Evolutionary conservation across 2,113 vertebrate genomes (phyloP), one percentile per base, ranked within the genome.

Genomic region (Gasterosteus nipponicus): DNA sequence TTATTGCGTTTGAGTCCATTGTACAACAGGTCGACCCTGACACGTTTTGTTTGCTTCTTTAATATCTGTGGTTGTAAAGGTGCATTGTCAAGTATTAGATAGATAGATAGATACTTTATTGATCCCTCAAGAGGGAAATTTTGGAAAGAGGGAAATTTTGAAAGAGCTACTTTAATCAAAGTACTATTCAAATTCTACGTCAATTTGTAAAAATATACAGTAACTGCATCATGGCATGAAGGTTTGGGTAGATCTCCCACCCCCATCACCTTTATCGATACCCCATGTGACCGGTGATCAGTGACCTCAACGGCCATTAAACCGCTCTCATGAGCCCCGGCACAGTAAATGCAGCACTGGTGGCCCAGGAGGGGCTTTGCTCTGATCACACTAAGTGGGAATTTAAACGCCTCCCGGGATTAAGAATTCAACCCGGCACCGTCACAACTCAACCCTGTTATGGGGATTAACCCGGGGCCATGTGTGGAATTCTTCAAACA

Each of bases 371-470:
- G 79, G 73, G 81, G 83, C 84, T 91, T 88, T 86, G 79, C 87
- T 75, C 63, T 65, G 90, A 90, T 92, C 91, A 85, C 86, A 89
- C 80, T 76, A 79, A 87, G 84, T 84, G 86, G 81, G 88, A 92
- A 90, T 62, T 83, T 89, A 93, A 89, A 88, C 49, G 84, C 71
- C 85, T 87, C 84, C 80, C 78, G 81, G 90, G 93, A 92, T 93
- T 93, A 91, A 83, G 86, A 84, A 80, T 82, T 80, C 81, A 87
- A 70, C 81, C 82, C 77, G 77, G 64, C 68, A n/a, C 74, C 71
- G 47, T 84, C 79, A 81, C 84, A 84, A 81, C 73, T 65, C 83
- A 76, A 82, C 84, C 61, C 85, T 80, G 84, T 84, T 87, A 86
- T 86, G 77, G 61, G 79, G 89, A 91, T 91, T 91, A 91, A 87